Conservation (phyloP, 2,888 invertebrate species). For the Archips crataeganus region DNA sequence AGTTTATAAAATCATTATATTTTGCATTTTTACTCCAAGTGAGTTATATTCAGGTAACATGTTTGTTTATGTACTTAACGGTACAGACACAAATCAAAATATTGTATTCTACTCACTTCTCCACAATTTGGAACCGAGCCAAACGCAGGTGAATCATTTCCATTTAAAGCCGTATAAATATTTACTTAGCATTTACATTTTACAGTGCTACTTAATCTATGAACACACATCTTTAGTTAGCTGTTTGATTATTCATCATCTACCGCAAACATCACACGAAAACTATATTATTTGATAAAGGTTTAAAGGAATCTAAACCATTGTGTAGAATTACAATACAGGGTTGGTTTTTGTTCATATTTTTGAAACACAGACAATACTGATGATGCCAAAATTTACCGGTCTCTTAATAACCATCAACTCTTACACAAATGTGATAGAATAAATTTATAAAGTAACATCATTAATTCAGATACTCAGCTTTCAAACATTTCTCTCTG, state of each 20-base stretch:
- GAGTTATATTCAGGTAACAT: background rate
- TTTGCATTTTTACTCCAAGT: background rate
- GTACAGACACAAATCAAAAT: constrained; percentile 30
- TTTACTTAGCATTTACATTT: constrained; percentile 39
- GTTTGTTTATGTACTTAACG: constrained; percentile 19
- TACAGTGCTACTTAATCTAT: constrained; percentile 34
- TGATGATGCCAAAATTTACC: constrained; percentile 22
- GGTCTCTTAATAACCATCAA: constrained; percentile 26
- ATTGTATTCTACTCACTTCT: constrained; percentile 33
- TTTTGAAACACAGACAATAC: background rate
- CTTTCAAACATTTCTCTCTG: constrained; percentile 20
- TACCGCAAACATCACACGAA: background rate
- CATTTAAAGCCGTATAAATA: constrained; percentile 36
- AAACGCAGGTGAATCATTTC: constrained; percentile 40
- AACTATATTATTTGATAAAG: background rate
- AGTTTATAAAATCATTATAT: background rate
- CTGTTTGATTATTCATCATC: constrained; percentile 24
- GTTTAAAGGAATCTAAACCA: background rate
- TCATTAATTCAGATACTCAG: constrained; percentile 24
- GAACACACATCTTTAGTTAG: constrained; percentile 20
- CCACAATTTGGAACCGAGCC: constrained; percentile 30
- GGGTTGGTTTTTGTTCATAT: background rate
- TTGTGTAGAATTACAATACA: background rate
- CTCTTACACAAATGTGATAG: constrained; percentile 24
- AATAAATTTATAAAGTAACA: constrained; percentile 32